Evolutionary conservation across 2,888 invertebrate species (phyloP), one percentile per base, ranked within the genome.

Genomic region (Volucella zonaria): DNA sequence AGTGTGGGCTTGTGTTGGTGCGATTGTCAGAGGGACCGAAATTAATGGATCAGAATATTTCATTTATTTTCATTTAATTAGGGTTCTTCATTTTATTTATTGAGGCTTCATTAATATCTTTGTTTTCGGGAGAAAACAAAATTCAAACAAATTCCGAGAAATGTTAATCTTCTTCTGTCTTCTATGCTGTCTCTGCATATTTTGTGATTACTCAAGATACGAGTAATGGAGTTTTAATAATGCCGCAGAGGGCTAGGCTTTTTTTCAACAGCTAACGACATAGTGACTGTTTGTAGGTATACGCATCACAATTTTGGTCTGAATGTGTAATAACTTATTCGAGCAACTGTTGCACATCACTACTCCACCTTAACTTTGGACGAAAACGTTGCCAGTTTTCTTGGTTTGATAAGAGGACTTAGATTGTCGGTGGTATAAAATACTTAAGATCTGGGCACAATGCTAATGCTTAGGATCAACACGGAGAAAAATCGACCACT

Each of bases 41-140:
- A 85, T 85, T 85, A 85, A 85, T 85, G 85, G 81, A 85, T 73
- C 81, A 73, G 76, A 81, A 85, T 81, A 81, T 81, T 85, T 85
- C 85, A 85, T 85, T 85, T 85, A 68, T 77, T 77, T 85, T 81
- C 85, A 81, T 85, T 85, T 85, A 85, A 85, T 85, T 85, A 85
- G 85, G 85, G 85, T 85, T 81, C 77, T 85, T 81, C 81, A 61
- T 85, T 85, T 79, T 73, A 85, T 85, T 85, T 85, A 85, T 85
- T 81, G 71, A 67, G 67, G 85, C 75, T 85, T 81, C 85, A 85
- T 81, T 85, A 85, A 85, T 85, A 85, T 85, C 85, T 85, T 76
- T 81, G 85, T 85, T 85, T 85, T 64, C 71, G 47, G 59, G 71
- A 85, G 73, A 49, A 40, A 31, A 38, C 38, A 40, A 23, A 73